These are phyloP conservation scores for Rhizoglyphus robini DNA, from an alignment of 1,140 invertebrate species.

Conservation along the genomic window DNA sequence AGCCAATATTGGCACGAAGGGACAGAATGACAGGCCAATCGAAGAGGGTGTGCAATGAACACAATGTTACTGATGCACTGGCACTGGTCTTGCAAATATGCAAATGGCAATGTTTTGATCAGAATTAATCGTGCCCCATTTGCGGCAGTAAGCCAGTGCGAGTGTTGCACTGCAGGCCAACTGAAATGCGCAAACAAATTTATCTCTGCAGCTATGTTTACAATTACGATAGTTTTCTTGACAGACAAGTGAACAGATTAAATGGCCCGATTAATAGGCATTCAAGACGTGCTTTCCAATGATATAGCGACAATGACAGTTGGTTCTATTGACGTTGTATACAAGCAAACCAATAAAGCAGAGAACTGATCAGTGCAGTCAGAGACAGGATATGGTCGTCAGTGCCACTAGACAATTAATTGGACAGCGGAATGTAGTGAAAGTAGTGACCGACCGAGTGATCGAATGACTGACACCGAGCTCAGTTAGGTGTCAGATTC, in stretches of 20 bases:
- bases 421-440: too few relatives aligned
- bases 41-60: too few relatives aligned
- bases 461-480: background rate
- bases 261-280: background rate
- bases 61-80: background rate
- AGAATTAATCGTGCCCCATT: constrained; percentile 5
- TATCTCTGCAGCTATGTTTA: background rate
- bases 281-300: background rate
- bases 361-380: background rate
- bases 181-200: background rate
- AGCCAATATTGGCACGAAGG: too few relatives aligned
- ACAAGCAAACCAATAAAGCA: background rate
- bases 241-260: too few relatives aligned
- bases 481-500: background rate
- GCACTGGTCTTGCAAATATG: background rate
- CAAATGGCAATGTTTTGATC: constrained; percentile 5
- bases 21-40: too few relatives aligned
- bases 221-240: background rate
- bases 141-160: too few relatives aligned
- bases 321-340: background rate
- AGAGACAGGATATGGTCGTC: background rate
- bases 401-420: background rate
- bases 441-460: background rate
- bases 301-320: too few relatives aligned
- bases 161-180: too few relatives aligned